Evolutionary conservation across 2,888 invertebrate genomes (phyloP).

Genomic region (Leptodirus hochenwartii): DNA sequence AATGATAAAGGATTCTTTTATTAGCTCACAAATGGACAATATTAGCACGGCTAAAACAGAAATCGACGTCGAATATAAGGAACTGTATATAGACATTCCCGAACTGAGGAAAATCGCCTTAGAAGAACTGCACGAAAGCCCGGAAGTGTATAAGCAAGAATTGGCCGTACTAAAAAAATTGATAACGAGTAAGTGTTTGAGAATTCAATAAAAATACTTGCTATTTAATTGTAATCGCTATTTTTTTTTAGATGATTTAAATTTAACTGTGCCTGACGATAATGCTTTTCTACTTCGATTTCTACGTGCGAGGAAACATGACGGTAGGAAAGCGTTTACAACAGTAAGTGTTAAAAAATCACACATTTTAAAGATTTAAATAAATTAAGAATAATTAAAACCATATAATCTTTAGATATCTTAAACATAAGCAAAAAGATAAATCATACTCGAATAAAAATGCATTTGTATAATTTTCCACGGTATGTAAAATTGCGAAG

Average conservation of each 20-base stretch:
- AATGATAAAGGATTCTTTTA: no score
- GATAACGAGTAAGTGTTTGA: constrained; percentile 18
- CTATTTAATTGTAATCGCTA: background rate
- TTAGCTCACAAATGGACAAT: no score
- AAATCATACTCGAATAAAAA: no score
- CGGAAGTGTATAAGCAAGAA: constrained; percentile 21
- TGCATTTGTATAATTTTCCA: constrained; percentile 2
- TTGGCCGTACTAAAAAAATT: constrained; percentile 18
- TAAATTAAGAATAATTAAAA: constrained; percentile 2
- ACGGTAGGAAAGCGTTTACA: constrained; percentile 27
- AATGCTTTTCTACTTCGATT: constrained; percentile 37
- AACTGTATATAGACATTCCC: no score
- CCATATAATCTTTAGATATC: no score
- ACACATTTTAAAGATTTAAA: constrained; percentile 1
- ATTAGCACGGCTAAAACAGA: no score
- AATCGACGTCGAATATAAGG: no score
- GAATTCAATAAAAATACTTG: background rate
- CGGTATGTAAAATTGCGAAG: background rate
- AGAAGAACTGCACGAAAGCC: constrained; percentile 24
- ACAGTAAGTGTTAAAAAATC: constrained; percentile 24
- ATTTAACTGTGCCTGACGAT: constrained; percentile 28
- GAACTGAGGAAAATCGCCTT: constrained; percentile 22
- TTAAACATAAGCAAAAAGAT: no score
- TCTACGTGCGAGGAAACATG: constrained; percentile 36
- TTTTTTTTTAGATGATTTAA: constrained; percentile 21